These are phyloP conservation scores for Plebejus anna DNA, from an alignment of 2,888 invertebrate genomes.

Conservation along the genomic window DNA sequence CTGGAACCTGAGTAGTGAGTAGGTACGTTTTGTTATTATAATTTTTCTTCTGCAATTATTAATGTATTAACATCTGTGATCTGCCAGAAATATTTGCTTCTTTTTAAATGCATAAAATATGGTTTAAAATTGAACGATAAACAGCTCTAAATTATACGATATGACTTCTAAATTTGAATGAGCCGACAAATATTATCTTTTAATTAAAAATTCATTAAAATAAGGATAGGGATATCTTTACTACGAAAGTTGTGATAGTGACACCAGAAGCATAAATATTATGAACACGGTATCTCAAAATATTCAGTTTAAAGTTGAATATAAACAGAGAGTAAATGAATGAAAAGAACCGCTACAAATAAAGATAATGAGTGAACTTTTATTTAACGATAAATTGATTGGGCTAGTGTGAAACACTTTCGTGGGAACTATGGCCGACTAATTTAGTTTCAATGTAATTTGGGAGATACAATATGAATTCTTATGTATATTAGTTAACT, in stretches of 20 bases:
- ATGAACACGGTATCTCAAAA: not conserved
- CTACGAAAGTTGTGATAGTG: not conserved
- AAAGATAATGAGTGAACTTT: not conserved
- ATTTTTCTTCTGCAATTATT: not conserved
- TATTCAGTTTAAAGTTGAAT: not conserved
- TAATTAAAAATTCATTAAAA: slow-evolving; percentile 6
- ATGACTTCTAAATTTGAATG: not conserved
- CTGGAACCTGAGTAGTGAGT: too few relatives aligned
- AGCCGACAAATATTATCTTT: not conserved
- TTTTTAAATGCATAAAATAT: not conserved
- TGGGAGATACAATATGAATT: not conserved
- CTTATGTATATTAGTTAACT: slow-evolving; percentile 3
- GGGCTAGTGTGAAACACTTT: not conserved
- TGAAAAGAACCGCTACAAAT: not conserved
- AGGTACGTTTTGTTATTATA: not conserved
- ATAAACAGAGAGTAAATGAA: not conserved
- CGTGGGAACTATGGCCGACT: not conserved
- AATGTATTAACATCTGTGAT: not conserved
- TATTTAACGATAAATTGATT: slow-evolving; percentile 5
- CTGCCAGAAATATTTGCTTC: not conserved
- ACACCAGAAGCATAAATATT: slow-evolving; percentile 11
- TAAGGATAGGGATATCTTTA: not conserved
- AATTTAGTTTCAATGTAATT: slow-evolving; percentile 13
- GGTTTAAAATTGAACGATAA: not conserved
- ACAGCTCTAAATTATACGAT: not conserved